Conservation (phyloP, 64 coral and sea anemone species). For the Stylophora pistillata region DNA sequence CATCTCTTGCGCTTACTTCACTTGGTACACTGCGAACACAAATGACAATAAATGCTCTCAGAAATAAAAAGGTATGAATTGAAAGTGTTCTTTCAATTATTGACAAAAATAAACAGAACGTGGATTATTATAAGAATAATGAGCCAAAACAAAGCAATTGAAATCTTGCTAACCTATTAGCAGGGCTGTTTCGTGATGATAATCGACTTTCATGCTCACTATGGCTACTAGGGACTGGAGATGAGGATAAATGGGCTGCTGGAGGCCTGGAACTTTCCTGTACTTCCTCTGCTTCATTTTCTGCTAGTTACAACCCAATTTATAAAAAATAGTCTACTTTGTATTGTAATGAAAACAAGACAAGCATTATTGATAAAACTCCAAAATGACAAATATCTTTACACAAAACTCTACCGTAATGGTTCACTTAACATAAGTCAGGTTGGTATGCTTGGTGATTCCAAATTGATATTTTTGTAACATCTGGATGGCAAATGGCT, state of each 20-base stretch:
- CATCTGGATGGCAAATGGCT: too few species aligned
- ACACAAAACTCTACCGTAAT: too few species aligned
- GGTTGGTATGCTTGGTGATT: too few species aligned
- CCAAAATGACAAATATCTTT: too few species aligned
- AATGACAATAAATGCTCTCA: not conserved
- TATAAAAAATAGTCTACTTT: not conserved
- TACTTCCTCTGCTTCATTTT: not conserved
- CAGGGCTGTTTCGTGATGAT: constrained; percentile 16
- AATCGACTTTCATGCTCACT: constrained; percentile 10
- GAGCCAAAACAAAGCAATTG: too few species aligned
- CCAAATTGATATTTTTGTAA: too few species aligned
- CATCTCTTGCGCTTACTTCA: constrained; percentile 11
- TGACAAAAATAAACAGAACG: too few species aligned
- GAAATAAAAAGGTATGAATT: not conserved
- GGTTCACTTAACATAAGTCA: too few species aligned
- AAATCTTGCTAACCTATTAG: not conserved
- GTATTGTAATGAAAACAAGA: too few species aligned
- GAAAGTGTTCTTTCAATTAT: too few species aligned
- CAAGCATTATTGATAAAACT: too few species aligned
- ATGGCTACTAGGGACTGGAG: constrained; percentile 9
- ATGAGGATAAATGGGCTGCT: not conserved
- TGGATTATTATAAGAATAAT: too few species aligned
- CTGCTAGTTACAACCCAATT: not conserved
- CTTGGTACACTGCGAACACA: not conserved
- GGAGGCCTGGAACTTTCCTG: not conserved